These are phyloP conservation scores for Neotoxoptera formosana DNA, from an alignment of 1,140 invertebrate species.

Conservation along the genomic window DNA sequence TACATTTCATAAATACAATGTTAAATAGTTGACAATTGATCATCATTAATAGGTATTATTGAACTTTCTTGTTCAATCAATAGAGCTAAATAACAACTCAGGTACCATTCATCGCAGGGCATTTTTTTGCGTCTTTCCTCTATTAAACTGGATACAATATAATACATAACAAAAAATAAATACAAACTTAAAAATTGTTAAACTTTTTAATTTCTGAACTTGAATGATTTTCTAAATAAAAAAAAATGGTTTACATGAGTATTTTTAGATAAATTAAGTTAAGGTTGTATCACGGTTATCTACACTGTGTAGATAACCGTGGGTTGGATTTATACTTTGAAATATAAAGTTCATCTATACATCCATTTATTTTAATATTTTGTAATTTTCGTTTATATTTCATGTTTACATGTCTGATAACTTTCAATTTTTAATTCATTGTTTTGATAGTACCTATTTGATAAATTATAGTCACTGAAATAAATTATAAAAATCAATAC, in stretches of 20 bases:
- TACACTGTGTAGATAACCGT: too few species aligned
- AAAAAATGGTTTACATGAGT: too few species aligned
- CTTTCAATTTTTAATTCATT: neutral
- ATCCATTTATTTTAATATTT: neutral
- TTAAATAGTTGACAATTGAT: neutral
- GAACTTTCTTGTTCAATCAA: neutral
- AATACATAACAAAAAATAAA: too few species aligned
- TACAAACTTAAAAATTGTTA: too few species aligned
- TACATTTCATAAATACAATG: neutral
- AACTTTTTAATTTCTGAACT: too few species aligned
- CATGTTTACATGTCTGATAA: neutral
- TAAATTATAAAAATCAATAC: constrained; percentile 1
- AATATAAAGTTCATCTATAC: neutral
- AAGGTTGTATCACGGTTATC: too few species aligned
- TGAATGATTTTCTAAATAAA: too few species aligned
- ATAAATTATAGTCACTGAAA: neutral
- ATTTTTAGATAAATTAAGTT: too few species aligned
- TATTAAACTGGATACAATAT: neutral
- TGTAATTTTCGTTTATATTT: neutral
- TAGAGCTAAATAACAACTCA: neutral
- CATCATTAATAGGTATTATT: constrained; percentile 21
- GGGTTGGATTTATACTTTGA: neutral
- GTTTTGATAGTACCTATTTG: neutral
- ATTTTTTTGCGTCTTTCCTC: neutral
- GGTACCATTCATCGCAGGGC: neutral